Evolutionary conservation across 1,140 invertebrate species (phyloP).

Genomic region (Chrysomallon squamiferum): DNA sequence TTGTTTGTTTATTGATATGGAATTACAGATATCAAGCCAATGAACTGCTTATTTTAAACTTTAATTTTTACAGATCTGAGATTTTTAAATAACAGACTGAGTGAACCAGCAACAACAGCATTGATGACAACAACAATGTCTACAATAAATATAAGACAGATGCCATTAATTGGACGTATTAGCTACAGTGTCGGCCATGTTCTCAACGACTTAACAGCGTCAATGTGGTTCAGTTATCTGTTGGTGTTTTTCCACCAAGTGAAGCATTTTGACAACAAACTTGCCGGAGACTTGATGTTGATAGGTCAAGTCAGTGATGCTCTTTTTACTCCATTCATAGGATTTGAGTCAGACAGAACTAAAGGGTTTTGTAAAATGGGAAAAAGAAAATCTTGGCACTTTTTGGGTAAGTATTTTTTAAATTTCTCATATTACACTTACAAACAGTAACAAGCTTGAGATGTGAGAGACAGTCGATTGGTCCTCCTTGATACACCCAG

Average conservation of each 20-base stretch:
- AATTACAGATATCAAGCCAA: too few species aligned
- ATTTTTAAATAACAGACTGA: too few species aligned
- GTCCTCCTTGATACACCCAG: background rate
- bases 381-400: conserved; percentile 89
- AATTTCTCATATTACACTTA: too few species aligned
- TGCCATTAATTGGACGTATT: conserved; percentile 50
- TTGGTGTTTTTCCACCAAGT: conserved; percentile 88
- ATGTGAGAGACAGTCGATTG: background rate
- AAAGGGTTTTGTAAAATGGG: conserved; percentile 78
- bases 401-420: conserved; percentile 74
- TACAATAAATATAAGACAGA: too few species aligned
- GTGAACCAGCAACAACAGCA: too few species aligned
- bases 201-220: conserved; percentile 92
- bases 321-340: conserved; percentile 87
- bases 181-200: conserved; percentile 85
- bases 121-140: too few species aligned
- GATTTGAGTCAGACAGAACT: conserved; percentile 82
- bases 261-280: conserved; percentile 72
- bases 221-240: conserved; percentile 98
- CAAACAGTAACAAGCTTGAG: too few species aligned
- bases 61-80: too few species aligned
- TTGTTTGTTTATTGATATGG: too few species aligned
- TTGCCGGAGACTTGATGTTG: conserved; percentile 71
- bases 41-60: too few species aligned
- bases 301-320: conserved; percentile 79